Evolutionary conservation across 2,888 invertebrate species (phyloP).

Genomic region (Euphydryas editha): DNA sequence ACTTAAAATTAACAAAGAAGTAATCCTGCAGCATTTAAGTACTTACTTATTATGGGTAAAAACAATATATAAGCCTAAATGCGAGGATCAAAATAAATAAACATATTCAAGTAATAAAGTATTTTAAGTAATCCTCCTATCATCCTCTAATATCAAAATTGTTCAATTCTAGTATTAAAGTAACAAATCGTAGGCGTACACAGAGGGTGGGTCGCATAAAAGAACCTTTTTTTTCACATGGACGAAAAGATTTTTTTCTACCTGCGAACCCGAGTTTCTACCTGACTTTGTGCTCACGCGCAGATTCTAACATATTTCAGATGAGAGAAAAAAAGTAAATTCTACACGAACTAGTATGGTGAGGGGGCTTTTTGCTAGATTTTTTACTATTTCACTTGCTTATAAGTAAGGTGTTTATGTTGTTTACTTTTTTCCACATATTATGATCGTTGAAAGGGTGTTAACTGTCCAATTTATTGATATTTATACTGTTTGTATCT

Average conservation of each 20-base stretch:
- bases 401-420: slow-evolving; percentile 62
- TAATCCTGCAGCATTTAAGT: too few relatives aligned
- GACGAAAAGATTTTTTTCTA: slow-evolving; percentile 77
- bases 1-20: too few relatives aligned
- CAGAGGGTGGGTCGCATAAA: slow-evolving; percentile 77
- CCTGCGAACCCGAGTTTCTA: slow-evolving; percentile 78
- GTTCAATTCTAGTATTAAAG: slow-evolving; percentile 43
- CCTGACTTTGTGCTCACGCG: slow-evolving; percentile 68
- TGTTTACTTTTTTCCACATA: slow-evolving; percentile 57
- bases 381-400: slow-evolving; percentile 78
- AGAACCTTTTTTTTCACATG: slow-evolving; percentile 74
- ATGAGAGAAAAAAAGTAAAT: slow-evolving; percentile 60
- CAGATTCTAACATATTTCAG: slow-evolving; percentile 71
- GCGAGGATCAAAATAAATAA: too few relatives aligned
- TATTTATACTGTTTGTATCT: too few relatives aligned
- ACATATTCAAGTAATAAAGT: too few relatives aligned
- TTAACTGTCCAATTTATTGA: slow-evolving; percentile 22
- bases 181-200: slow-evolving; percentile 72
- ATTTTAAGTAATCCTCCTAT: too few relatives aligned
- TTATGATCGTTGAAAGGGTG: slow-evolving; percentile 46
- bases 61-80: too few relatives aligned
- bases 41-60: too few relatives aligned
- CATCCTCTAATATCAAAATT: slow-evolving; percentile 46
- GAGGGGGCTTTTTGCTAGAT: slow-evolving; percentile 72
- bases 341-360: slow-evolving; percentile 55